phyloP scores from a whole-genome alignment of 2,797 vertebrate species.

The Karalla daura region DNA sequence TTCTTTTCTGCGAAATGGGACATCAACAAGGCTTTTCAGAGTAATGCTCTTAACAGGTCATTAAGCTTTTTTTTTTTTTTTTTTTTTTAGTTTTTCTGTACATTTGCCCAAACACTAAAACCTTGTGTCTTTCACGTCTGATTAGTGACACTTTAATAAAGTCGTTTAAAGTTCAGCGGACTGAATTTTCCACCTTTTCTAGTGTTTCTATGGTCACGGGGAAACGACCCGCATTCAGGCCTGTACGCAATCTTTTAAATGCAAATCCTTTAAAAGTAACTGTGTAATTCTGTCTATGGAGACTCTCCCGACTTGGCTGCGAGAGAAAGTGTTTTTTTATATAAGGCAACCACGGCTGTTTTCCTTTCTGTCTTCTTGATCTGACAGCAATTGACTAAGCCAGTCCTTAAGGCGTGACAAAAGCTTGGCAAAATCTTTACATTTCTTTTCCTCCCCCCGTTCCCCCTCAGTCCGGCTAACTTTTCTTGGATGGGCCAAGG shows the following conservation, averaged over 20 bases:
- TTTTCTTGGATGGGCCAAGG: slow-evolving; percentile 82
- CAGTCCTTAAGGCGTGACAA: slow-evolving; percentile 90
- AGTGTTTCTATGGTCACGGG: slow-evolving; percentile 95
- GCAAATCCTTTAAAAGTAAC: slow-evolving; percentile 92
- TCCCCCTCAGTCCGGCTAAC: slow-evolving; percentile 41
- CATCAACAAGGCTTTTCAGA: slow-evolving; percentile 81
- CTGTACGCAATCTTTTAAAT: slow-evolving; percentile 92
- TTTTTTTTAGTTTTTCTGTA: slow-evolving; percentile 81
- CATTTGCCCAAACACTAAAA: slow-evolving; percentile 91
- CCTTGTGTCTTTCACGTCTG: slow-evolving; percentile 93
- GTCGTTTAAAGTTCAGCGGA: slow-evolving; percentile 97
- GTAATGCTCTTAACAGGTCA: slow-evolving; percentile 90
- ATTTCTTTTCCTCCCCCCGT: slow-evolving; percentile 81
- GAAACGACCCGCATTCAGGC: slow-evolving; percentile 90
- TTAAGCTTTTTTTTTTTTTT: slow-evolving; percentile 85
- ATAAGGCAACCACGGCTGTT: slow-evolving; percentile 79
- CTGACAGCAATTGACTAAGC: slow-evolving; percentile 91
- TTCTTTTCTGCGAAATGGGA: slow-evolving; percentile 77
- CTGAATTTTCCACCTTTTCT: slow-evolving; percentile 98
- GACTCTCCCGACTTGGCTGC: slow-evolving; percentile 82
- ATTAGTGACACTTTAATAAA: slow-evolving; percentile 99
- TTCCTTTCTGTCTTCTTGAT: slow-evolving; percentile 86
- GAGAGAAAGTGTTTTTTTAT: slow-evolving; percentile 81
- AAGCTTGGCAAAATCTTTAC: slow-evolving; percentile 89
- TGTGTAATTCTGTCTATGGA: slow-evolving; percentile 90